phyloP scores from a whole-genome alignment of 2,888 invertebrate species.

The Phrixothrix hirtus region DNA sequence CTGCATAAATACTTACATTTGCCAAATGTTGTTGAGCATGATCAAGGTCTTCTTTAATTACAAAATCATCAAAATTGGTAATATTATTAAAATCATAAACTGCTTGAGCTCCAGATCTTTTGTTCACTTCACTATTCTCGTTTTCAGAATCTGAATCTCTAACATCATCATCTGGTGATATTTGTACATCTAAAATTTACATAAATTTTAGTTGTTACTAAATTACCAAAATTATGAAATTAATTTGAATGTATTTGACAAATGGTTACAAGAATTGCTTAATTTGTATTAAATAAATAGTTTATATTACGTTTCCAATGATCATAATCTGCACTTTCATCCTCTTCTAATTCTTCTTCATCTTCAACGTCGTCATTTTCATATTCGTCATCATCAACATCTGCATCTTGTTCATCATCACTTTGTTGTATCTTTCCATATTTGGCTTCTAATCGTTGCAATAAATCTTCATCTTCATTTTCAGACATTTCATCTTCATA shows the following conservation, averaged over 20 bases:
- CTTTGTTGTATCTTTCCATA: conserved; percentile 66
- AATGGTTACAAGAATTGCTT: conserved; percentile 14
- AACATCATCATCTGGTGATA: conserved; percentile 21
- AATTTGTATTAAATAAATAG: conserved; percentile 7
- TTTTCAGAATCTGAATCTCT: conserved; percentile 44
- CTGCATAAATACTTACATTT: conserved; percentile 43
- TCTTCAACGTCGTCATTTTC: conserved; percentile 42
- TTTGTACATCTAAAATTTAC: background rate
- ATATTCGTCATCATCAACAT: conserved; percentile 51
- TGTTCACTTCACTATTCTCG: conserved; percentile 33
- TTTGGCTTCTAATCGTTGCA: conserved; percentile 72
- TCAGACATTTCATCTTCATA: conserved; percentile 25
- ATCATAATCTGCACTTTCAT: conserved; percentile 34
- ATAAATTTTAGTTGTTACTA: too few relatives aligned
- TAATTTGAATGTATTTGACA: conserved; percentile 21
- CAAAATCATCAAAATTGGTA: conserved; percentile 62
- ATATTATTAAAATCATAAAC: conserved; percentile 60
- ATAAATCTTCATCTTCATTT: conserved; percentile 64
- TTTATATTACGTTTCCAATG: conserved; percentile 54
- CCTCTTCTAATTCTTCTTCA: conserved; percentile 38
- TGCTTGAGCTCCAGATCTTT: conserved; percentile 39
- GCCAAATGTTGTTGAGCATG: conserved; percentile 48
- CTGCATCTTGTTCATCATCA: conserved; percentile 55
- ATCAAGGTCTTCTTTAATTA: conserved; percentile 53
- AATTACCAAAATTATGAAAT: too few relatives aligned